phyloP scores from a whole-genome alignment of 2,797 vertebrate genomes.

The Choloepus didactylus region DNA sequence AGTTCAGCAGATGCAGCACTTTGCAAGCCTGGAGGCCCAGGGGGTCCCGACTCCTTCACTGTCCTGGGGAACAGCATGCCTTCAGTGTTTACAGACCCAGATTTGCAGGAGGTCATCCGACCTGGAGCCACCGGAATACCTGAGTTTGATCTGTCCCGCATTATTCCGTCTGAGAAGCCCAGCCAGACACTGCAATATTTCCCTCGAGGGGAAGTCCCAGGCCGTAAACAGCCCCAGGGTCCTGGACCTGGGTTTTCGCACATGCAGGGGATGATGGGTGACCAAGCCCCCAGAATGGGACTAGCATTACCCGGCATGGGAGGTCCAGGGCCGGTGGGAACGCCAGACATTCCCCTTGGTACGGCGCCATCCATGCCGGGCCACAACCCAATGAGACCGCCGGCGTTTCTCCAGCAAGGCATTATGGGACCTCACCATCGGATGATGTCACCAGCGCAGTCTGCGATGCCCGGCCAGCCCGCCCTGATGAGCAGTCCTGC shows the following conservation, averaged over 20 bases:
- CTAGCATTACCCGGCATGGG: slow-evolving; percentile 98
- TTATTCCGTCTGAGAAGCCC: slow-evolving; percentile 99
- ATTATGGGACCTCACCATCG: slow-evolving; percentile 99
- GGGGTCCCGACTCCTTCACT: slow-evolving; percentile 95
- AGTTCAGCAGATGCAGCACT: slow-evolving; percentile 95
- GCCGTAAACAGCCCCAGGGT: slow-evolving; percentile 95
- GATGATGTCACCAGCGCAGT: slow-evolving; percentile 98
- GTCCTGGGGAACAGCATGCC: slow-evolving; percentile 95
- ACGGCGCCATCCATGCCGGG: slow-evolving; percentile 92
- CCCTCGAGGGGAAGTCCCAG: slow-evolving; percentile 96
- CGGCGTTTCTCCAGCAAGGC: slow-evolving; percentile 98
- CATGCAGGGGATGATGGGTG: slow-evolving; percentile 98
- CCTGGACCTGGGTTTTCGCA: slow-evolving; percentile 92
- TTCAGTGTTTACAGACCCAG: slow-evolving; percentile 97
- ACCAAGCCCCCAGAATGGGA: slow-evolving; percentile 96
- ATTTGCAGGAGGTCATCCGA: slow-evolving; percentile 99
- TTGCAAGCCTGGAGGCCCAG: slow-evolving; percentile 97
- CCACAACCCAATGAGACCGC: slow-evolving; percentile 97
- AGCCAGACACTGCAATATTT: slow-evolving; percentile 99
- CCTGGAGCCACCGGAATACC: slow-evolving; percentile 98
- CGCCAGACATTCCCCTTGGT: slow-evolving; percentile 96
- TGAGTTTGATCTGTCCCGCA: slow-evolving; percentile 98
- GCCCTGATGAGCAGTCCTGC: slow-evolving; percentile 95
- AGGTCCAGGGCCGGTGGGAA: slow-evolving; percentile 96
- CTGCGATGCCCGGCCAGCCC: slow-evolving; percentile 91